Conservation (phyloP, 2,797 vertebrate genomes). For the Malacoctenus gilli region DNA sequence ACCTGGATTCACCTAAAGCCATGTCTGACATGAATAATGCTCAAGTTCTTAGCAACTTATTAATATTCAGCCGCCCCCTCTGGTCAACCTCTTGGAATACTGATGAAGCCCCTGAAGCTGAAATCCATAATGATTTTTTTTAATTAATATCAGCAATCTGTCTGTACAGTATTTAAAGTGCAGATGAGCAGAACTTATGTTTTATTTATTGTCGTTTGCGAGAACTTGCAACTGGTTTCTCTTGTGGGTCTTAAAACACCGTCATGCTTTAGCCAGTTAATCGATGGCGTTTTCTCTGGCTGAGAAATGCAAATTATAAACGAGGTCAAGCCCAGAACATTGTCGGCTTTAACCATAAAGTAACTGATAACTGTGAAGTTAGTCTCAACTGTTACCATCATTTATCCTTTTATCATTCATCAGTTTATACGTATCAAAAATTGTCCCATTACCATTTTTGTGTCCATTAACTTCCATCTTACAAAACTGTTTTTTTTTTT, state of each 20-base stretch:
- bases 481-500: too few relatives aligned
- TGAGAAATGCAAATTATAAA: too few relatives aligned
- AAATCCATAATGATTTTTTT: slow-evolving; percentile 61
- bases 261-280: background rate
- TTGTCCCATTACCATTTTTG: too few relatives aligned
- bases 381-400: background rate
- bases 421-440: too few relatives aligned
- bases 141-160: slow-evolving; percentile 46
- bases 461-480: too few relatives aligned
- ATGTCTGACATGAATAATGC: slow-evolving; percentile 55
- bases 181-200: background rate
- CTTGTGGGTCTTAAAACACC: too few relatives aligned
- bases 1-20: slow-evolving; percentile 50
- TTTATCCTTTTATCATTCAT: too few relatives aligned
- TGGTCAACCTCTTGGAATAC: slow-evolving; percentile 24
- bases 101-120: slow-evolving; percentile 43
- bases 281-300: slow-evolving; percentile 8
- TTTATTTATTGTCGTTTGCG: slow-evolving; percentile 1
- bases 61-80: slow-evolving; percentile 39
- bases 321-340: background rate
- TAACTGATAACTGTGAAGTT: too few relatives aligned
- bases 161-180: slow-evolving; percentile 15
- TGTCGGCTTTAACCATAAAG: too few relatives aligned
- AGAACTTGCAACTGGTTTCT: background rate
- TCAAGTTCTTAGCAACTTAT: slow-evolving; percentile 40